Percentiles rank a stretch among this genome's conserved stretches.
phyloP scores from a whole-genome alignment of 1,140 invertebrate species.

The Diprion similis region DNA sequence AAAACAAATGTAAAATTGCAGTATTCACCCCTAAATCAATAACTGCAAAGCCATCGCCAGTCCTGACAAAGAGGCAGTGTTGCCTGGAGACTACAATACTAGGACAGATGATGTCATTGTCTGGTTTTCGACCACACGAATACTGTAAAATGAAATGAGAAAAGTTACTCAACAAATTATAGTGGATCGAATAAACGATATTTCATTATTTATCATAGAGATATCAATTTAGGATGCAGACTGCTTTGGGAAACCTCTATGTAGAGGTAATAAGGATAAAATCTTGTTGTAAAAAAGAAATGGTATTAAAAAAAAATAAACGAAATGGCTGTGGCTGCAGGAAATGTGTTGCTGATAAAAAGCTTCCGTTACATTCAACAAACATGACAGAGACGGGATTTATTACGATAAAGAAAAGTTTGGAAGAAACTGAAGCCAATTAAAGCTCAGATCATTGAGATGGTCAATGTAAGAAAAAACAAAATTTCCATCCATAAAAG shows the following conservation, averaged over 20 bases:
- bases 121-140: conserved; percentile 39
- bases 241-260: not conserved
- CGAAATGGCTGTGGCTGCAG: too few relatives aligned
- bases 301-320: not conserved
- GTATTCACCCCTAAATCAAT: conserved; percentile 38
- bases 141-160: conserved; percentile 35
- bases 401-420: too few relatives aligned
- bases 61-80: conserved; percentile 40
- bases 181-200: not conserved
- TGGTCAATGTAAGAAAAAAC: not conserved
- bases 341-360: too few relatives aligned
- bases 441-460: not conserved
- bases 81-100: conserved; percentile 39
- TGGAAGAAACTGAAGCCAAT: too few relatives aligned
- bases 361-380: too few relatives aligned
- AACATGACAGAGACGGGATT: too few relatives aligned
- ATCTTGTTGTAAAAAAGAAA: not conserved
- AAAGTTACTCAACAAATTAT: not conserved
- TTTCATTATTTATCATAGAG: not conserved
- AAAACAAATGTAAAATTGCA: not conserved
- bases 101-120: conserved; percentile 35
- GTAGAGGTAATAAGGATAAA: not conserved
- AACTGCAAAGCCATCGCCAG: conserved; percentile 27
- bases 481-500: not conserved
- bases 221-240: not conserved